phyloP scores from a whole-genome alignment of 2,113 vertebrate species.

The Atrichornis clamosus region DNA sequence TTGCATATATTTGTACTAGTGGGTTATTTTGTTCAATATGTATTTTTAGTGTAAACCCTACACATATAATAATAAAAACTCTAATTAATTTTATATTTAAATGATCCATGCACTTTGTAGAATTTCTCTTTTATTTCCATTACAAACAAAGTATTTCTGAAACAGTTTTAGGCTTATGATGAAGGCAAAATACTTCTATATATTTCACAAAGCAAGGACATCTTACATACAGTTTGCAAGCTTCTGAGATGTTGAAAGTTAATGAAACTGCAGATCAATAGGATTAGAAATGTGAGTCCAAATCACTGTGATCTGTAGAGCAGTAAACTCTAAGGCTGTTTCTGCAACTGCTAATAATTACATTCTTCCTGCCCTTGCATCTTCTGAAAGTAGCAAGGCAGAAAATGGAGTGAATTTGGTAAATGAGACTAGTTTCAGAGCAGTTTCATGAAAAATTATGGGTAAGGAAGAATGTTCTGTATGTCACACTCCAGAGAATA shows the following conservation, averaged over 20 bases:
- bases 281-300: background rate
- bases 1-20: background rate
- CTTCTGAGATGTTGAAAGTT: background rate
- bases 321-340: background rate
- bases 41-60: background rate
- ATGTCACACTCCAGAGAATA: background rate
- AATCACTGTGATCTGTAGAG: background rate
- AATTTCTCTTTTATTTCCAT: background rate
- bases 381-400: background rate
- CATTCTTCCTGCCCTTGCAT: background rate
- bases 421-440: background rate
- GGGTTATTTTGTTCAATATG: background rate
- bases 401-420: background rate
- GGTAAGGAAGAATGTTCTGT: background rate
- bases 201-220: background rate
- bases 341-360: background rate
- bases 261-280: conserved; percentile 21
- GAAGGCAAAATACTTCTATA: background rate
- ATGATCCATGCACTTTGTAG: background rate
- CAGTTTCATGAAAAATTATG: background rate
- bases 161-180: background rate
- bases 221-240: background rate
- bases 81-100: background rate
- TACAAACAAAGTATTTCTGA: background rate
- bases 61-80: background rate